A percentile compares a stretch with the other conserved stretches of the same genome.
These are phyloP conservation scores for Gastrophryne carolinensis DNA, from an alignment of 2,797 vertebrate species.

Conservation along the genomic window DNA sequence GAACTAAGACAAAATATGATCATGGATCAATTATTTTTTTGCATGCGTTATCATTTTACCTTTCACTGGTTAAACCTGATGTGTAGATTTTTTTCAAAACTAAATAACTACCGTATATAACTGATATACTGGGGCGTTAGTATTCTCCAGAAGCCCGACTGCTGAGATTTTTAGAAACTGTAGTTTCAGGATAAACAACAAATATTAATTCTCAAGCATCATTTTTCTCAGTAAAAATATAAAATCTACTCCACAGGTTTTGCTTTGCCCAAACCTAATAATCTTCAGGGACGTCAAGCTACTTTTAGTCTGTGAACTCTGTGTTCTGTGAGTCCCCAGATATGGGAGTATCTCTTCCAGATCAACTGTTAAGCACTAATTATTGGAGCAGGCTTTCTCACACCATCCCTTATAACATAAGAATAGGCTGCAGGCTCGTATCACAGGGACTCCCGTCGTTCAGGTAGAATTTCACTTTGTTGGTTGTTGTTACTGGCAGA, in stretches of 20 bases:
- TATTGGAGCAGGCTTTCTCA: not conserved
- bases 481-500: slow-evolving; percentile 43
- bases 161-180: not conserved
- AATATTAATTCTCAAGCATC: not conserved
- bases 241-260: not conserved
- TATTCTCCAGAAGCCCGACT: not conserved
- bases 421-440: not conserved
- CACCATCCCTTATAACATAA: slow-evolving; percentile 11
- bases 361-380: slow-evolving; percentile 12
- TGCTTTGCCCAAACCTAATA: not conserved
- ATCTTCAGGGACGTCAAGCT: not conserved
- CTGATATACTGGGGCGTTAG: too few species aligned
- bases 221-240: not conserved
- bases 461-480: slow-evolving; percentile 32
- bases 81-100: too few species aligned
- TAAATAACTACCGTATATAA: too few species aligned
- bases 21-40: too few species aligned
- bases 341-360: not conserved
- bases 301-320: not conserved
- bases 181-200: not conserved
- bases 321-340: not conserved
- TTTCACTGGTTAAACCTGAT: too few species aligned
- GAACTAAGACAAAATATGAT: too few species aligned
- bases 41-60: too few species aligned
- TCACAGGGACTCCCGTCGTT: slow-evolving; percentile 17